These are phyloP conservation scores for Callithrix jacchus DNA, from an alignment of 2,113 vertebrate genomes.

Conservation along the genomic window DNA sequence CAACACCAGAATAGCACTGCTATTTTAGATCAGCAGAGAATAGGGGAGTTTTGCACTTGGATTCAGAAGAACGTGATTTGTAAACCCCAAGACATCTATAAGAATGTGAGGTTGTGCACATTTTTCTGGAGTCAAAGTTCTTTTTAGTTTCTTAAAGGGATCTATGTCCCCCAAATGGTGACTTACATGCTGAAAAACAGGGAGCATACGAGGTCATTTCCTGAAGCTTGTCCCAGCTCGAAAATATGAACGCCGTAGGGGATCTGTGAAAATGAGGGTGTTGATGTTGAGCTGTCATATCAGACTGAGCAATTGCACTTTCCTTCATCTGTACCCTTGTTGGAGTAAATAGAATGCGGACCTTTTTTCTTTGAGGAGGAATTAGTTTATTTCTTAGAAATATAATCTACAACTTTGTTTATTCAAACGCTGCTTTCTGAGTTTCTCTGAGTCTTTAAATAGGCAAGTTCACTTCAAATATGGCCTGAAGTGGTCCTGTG, in stretches of 20 bases:
- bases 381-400: slow-evolving; percentile 73
- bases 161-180: background rate
- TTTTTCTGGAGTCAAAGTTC: slow-evolving; percentile 31
- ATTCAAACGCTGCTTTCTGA: slow-evolving; percentile 61
- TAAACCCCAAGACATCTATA: background rate
- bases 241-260: background rate
- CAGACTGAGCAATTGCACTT: slow-evolving; percentile 67
- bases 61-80: background rate
- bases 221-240: slow-evolving; percentile 30
- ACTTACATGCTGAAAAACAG: slow-evolving; percentile 20
- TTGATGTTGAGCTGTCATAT: slow-evolving; percentile 68
- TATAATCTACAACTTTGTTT: slow-evolving; percentile 73
- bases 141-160: slow-evolving; percentile 23
- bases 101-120: background rate
- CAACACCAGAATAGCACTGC: background rate
- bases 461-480: slow-evolving; percentile 53
- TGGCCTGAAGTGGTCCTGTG: slow-evolving; percentile 34
- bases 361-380: slow-evolving; percentile 54
- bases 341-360: slow-evolving; percentile 65
- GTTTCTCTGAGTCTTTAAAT: slow-evolving; percentile 62
- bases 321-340: slow-evolving; percentile 47
- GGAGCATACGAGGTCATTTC: slow-evolving; percentile 42
- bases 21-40: background rate
- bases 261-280: slow-evolving; percentile 50
- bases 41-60: background rate